Conservation (phyloP, 1,140 invertebrate species). For the Eufriesea mexicana region DNA sequence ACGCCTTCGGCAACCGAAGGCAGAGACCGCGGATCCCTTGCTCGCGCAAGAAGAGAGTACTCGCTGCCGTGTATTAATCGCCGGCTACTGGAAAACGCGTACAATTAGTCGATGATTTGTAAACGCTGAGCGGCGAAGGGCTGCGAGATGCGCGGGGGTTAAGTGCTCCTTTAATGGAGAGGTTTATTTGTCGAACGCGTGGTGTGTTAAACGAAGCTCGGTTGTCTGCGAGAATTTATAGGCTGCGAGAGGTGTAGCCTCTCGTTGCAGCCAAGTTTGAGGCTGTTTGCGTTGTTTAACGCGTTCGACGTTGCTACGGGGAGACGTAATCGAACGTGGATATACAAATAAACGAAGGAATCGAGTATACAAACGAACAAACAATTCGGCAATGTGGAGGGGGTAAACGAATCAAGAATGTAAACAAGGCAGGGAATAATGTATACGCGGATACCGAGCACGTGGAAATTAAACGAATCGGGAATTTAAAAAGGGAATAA, state of each 20-base stretch:
- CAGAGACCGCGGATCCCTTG: conserved; percentile 12
- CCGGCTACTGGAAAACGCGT: conserved; percentile 54
- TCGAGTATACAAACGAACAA: too few relatives aligned
- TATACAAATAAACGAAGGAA: neutral
- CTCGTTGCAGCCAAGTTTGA: neutral
- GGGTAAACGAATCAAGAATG: neutral
- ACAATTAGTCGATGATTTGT: conserved; percentile 52
- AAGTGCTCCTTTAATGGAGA: neutral
- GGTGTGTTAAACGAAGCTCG: neutral
- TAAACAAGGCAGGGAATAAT: neutral
- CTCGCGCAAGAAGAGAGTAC: conserved; percentile 13
- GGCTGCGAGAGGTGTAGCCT: neutral
- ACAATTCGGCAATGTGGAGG: neutral
- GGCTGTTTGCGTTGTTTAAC: neutral
- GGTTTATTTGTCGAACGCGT: neutral
- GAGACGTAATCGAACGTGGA: neutral
- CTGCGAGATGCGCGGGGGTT: conserved; percentile 2
- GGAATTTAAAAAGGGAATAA: too few relatives aligned
- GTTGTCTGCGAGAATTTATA: neutral
- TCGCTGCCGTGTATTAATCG: conserved; percentile 55
- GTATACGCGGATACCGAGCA: too few relatives aligned
- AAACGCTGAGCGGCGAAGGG: neutral
- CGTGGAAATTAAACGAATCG: too few relatives aligned
- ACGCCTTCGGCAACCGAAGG: conserved; percentile 45
- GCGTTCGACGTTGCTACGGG: neutral